Evolutionary conservation across 2,113 vertebrate genomes (phyloP).

Genomic region (Carassius carassius): DNA sequence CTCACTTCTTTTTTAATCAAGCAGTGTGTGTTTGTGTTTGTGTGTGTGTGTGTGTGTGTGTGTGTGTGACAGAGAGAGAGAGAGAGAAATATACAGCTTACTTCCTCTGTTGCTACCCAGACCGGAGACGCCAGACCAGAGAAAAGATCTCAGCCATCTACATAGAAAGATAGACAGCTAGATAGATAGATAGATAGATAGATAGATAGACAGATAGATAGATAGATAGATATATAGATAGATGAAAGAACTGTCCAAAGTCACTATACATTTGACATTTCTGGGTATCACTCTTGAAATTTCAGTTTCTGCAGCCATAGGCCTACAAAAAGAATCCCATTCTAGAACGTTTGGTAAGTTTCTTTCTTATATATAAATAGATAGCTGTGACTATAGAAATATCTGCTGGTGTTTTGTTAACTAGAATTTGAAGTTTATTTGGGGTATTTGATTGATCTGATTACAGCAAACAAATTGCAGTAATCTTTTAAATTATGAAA

Average conservation of each 20-base stretch:
- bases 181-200: not conserved
- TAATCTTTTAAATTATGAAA: not conserved
- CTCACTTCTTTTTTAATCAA: slow-evolving; percentile 51
- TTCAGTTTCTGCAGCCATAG: not conserved
- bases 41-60: slow-evolving; percentile 22
- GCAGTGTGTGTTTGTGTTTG: slow-evolving; percentile 5
- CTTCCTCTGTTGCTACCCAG: slow-evolving; percentile 41
- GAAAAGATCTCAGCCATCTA: not conserved
- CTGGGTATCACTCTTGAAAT: not conserved
- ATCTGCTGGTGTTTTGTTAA: not conserved
- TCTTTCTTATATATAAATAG: not conserved
- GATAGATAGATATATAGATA: not conserved
- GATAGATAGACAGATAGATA: not conserved
- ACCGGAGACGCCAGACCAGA: not conserved
- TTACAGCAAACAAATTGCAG: not conserved
- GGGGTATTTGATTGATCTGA: not conserved
- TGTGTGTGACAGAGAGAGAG: not conserved
- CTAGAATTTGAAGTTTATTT: not conserved
- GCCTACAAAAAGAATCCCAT: not conserved
- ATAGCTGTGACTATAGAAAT: not conserved
- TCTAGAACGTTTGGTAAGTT: not conserved
- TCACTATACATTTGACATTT: not conserved
- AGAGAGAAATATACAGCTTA: slow-evolving; percentile 18
- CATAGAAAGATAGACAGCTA: not conserved
- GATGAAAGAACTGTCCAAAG: not conserved